Evolutionary conservation across 2,113 vertebrate genomes (phyloP).

Genomic region (Osmerus mordax): DNA sequence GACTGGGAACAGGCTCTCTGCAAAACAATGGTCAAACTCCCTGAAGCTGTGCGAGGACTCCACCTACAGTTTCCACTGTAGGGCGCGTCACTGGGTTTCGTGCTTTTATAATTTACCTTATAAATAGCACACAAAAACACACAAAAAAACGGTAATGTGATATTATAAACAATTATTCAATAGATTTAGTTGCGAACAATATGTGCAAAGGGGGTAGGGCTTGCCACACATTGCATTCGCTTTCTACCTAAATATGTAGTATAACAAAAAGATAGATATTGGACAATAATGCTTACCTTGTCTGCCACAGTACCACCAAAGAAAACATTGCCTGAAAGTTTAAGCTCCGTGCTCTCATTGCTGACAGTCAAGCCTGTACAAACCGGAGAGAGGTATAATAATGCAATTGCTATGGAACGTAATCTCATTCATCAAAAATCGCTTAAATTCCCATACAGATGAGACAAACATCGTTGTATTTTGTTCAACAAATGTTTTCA

Average conservation of each 20-base stretch:
- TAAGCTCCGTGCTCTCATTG: conserved; percentile 46
- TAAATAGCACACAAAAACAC: too few relatives aligned
- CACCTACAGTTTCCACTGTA: background rate
- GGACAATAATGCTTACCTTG: conserved; percentile 44
- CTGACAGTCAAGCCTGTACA: conserved; percentile 24
- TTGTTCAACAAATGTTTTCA: too few relatives aligned
- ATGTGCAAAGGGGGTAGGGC: background rate
- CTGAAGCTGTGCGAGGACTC: background rate
- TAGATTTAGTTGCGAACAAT: too few relatives aligned
- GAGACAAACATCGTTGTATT: too few relatives aligned
- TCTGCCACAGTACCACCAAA: conserved; percentile 42
- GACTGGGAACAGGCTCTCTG: too few relatives aligned
- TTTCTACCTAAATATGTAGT: background rate
- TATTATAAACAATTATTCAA: too few relatives aligned
- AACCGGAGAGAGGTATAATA: conserved; percentile 8
- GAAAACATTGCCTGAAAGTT: conserved; percentile 21
- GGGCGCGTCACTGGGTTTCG: background rate
- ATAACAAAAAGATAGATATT: background rate
- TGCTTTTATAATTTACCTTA: too few relatives aligned
- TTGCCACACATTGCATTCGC: background rate
- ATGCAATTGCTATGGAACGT: background rate
- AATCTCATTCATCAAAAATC: background rate
- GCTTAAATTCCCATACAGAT: background rate
- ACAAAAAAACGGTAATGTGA: too few relatives aligned
- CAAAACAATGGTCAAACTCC: background rate